phyloP scores from a whole-genome alignment of 2,888 invertebrate genomes.

The Rambutsinella grinnellia region DNA sequence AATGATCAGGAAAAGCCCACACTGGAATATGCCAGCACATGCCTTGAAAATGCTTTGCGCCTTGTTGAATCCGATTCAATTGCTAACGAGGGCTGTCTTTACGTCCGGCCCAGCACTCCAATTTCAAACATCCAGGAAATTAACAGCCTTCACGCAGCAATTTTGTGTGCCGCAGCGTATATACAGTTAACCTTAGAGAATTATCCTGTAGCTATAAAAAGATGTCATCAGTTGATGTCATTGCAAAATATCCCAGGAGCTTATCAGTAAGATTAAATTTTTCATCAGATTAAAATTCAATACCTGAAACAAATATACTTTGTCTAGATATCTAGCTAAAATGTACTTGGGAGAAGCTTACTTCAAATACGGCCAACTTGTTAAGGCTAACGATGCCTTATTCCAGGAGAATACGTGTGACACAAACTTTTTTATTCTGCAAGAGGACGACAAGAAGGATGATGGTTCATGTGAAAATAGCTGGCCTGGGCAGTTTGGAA shows the following conservation, averaged over 20 bases:
- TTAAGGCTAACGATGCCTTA: constrained; percentile 29
- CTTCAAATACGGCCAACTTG: constrained; percentile 40
- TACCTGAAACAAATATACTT: too few species aligned
- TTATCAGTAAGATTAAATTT: constrained; percentile 36
- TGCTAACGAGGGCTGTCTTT: constrained; percentile 67
- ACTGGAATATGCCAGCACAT: constrained; percentile 89
- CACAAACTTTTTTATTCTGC: constrained; percentile 36
- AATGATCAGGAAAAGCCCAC: constrained; percentile 75
- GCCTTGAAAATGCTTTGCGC: constrained; percentile 85
- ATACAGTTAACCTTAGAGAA: constrained; percentile 88
- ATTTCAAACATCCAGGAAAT: constrained; percentile 61
- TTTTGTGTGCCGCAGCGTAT: constrained; percentile 86
- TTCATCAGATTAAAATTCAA: too few species aligned
- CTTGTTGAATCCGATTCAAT: constrained; percentile 75
- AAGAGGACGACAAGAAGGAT: constrained; percentile 52
- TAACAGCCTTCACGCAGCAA: constrained; percentile 71
- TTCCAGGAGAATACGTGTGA: constrained; percentile 37
- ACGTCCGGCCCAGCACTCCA: constrained; percentile 60
- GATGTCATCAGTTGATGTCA: constrained; percentile 80
- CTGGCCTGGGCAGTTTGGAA: constrained; percentile 34
- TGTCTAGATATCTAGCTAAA: constrained; percentile 50
- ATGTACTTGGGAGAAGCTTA: constrained; percentile 59
- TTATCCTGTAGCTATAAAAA: constrained; percentile 82
- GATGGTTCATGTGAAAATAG: constrained; percentile 39
- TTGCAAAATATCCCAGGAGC: constrained; percentile 77